A percentile compares a stretch with the other conserved stretches of the same genome.
phyloP scores from a whole-genome alignment of 2,797 vertebrate species.

The Crenichthys baileyi region DNA sequence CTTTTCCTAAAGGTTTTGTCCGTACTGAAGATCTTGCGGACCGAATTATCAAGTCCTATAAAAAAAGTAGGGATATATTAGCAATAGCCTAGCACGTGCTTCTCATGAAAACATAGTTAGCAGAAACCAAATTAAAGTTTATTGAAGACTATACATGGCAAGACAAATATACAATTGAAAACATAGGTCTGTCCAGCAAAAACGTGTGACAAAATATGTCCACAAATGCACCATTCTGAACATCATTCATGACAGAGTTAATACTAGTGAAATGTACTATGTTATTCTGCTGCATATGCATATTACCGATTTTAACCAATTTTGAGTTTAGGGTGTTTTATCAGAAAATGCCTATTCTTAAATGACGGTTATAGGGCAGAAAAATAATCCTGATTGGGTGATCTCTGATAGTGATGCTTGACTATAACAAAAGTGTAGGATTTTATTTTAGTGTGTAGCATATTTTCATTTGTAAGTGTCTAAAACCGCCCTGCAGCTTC shows the following conservation, averaged over 20 bases:
- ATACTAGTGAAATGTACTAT: background rate
- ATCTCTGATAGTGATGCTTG: background rate
- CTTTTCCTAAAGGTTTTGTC: background rate
- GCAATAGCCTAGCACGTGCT: background rate
- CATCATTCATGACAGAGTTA: background rate
- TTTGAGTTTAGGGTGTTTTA: background rate
- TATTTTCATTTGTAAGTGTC: background rate
- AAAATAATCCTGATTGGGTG: background rate
- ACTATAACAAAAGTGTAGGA: background rate
- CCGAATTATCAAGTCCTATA: background rate
- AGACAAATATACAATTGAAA: background rate
- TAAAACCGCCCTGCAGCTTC: background rate
- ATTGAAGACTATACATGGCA: background rate
- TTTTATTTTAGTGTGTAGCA: background rate
- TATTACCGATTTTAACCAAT: background rate
- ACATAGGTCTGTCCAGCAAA: background rate
- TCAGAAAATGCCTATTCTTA: background rate
- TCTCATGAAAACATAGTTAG: background rate
- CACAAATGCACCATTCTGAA: background rate
- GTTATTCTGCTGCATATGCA: background rate
- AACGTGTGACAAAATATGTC: background rate
- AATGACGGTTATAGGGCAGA: background rate
- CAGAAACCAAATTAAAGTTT: background rate
- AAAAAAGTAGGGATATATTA: background rate
- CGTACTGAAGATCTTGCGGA: background rate